Conservation (phyloP, 2,888 invertebrate species). For the Eupithecia inturbata region DNA sequence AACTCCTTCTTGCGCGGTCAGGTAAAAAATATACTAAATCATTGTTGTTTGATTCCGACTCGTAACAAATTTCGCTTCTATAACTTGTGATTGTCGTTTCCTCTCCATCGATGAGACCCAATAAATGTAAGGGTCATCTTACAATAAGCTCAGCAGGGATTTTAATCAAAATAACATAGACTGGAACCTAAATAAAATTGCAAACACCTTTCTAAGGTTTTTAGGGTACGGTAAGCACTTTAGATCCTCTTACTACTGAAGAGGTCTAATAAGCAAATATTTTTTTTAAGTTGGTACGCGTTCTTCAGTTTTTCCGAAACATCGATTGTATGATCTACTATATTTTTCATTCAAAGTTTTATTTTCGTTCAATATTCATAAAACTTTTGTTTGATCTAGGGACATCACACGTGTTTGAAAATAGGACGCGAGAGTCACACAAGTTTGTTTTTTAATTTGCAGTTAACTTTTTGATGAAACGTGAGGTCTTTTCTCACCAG, state of each 20-base stretch:
- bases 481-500: background rate
- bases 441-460: background rate
- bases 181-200: background rate
- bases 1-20: too few relatives aligned
- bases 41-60: background rate
- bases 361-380: too few relatives aligned
- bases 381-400: background rate
- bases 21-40: too few relatives aligned
- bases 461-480: background rate
- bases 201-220: background rate
- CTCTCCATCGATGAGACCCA: background rate
- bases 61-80: background rate
- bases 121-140: background rate
- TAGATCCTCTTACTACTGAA: background rate
- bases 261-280: background rate
- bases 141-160: background rate
- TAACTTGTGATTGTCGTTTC: background rate
- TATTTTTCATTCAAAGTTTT: too few relatives aligned
- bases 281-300: background rate
- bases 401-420: background rate
- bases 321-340: background rate
- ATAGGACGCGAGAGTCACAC: background rate
- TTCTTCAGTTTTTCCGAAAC: background rate
- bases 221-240: background rate
- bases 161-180: background rate